These are phyloP conservation scores for Cyclargus thomasi DNA, from an alignment of 1,140 invertebrate species.

Conservation along the genomic window DNA sequence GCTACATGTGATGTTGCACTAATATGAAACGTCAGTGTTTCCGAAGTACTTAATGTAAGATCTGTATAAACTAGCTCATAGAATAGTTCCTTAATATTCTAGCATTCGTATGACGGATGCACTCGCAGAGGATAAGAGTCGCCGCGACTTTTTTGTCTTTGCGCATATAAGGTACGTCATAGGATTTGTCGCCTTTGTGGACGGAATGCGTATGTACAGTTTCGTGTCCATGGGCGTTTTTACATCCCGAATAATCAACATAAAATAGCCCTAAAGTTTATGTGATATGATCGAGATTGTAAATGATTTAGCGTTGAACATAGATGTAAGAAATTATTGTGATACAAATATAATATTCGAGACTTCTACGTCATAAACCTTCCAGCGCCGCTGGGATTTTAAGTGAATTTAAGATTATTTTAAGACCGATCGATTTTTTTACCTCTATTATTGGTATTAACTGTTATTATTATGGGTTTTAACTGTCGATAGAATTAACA, in stretches of 20 bases:
- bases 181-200: too few relatives aligned
- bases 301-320: neutral
- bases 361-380: neutral
- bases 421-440: too few relatives aligned
- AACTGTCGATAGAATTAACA: too few relatives aligned
- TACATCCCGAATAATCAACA: neutral
- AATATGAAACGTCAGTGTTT: neutral
- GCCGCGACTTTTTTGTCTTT: too few relatives aligned
- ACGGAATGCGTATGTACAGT: too few relatives aligned
- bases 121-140: too few relatives aligned
- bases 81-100: neutral
- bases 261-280: neutral
- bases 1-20: neutral
- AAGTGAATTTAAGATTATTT: neutral
- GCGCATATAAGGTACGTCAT: too few relatives aligned
- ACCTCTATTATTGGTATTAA: too few relatives aligned
- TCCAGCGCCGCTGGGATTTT: neutral
- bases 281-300: constrained; percentile 9
- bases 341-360: constrained; percentile 8
- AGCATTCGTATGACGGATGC: neutral
- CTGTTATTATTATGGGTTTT: too few relatives aligned
- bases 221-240: too few relatives aligned
- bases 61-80: neutral
- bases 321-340: constrained; percentile 10
- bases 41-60: neutral